Conservation (phyloP, 2,888 invertebrate genomes). For the Protonemura montana region DNA sequence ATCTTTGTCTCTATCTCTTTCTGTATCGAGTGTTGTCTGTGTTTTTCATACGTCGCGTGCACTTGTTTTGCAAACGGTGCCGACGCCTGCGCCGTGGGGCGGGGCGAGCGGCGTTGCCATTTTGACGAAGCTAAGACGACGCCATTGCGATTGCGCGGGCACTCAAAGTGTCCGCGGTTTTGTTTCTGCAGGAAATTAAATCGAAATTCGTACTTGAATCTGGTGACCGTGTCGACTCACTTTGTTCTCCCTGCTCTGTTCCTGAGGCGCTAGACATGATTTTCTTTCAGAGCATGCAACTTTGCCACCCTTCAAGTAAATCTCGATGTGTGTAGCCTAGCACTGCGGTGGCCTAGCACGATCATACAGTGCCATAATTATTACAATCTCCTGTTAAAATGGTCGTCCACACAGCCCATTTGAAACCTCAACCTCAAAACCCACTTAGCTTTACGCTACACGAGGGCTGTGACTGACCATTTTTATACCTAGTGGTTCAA, state of each 20-base stretch:
- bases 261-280: too few relatives aligned
- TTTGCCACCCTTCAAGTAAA: too few relatives aligned
- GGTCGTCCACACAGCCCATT: too few relatives aligned
- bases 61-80: neutral
- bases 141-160: neutral
- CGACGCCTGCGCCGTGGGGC: neutral
- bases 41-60: neutral
- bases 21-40: neutral
- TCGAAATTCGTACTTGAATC: neutral
- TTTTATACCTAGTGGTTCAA: too few relatives aligned
- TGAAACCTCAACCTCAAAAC: too few relatives aligned
- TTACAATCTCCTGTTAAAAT: too few relatives aligned
- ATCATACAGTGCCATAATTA: too few relatives aligned
- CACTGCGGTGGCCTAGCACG: too few relatives aligned
- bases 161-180: neutral
- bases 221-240: neutral
- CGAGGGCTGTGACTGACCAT: too few relatives aligned
- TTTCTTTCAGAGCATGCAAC: too few relatives aligned
- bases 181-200: neutral
- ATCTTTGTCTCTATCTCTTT: neutral
- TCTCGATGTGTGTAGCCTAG: too few relatives aligned
- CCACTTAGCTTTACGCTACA: too few relatives aligned
- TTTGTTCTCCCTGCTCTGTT: neutral
- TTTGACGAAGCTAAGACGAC: neutral
- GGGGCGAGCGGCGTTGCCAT: neutral